Conservation (phyloP, 2,888 invertebrate genomes). For the Ischnura elegans region DNA sequence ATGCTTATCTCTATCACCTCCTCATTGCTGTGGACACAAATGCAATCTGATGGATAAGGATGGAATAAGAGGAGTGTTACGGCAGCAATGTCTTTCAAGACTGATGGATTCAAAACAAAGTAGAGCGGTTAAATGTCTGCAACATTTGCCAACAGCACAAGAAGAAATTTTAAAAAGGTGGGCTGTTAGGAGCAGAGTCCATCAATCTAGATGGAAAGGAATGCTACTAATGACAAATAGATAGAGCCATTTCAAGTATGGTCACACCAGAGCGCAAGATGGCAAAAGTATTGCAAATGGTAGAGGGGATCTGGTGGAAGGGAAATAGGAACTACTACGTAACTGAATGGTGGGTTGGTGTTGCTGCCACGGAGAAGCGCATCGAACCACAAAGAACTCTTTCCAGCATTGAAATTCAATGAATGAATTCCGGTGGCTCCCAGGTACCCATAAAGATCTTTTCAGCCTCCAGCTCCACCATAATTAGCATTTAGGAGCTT, state of each 20-base stretch:
- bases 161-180: neutral
- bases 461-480: neutral
- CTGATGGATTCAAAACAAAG: conserved; percentile 40
- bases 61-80: conserved; percentile 36
- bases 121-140: neutral
- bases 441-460: neutral
- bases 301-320: conserved; percentile 33
- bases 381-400: neutral
- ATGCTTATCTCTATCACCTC: conserved; percentile 49
- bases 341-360: conserved; percentile 48
- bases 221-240: conserved; percentile 20
- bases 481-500: neutral
- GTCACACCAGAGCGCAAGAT: neutral
- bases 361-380: conserved; percentile 66
- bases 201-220: conserved; percentile 50
- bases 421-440: neutral
- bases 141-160: neutral
- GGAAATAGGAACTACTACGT: conserved; percentile 29
- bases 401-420: neutral
- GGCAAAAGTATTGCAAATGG: conserved; percentile 19
- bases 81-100: conserved; percentile 34
- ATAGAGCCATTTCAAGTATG: neutral
- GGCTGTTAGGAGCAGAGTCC: neutral
- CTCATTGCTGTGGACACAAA: conserved; percentile 50
- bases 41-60: conserved; percentile 37